A percentile compares a stretch with the other conserved stretches of the same genome.
Conservation (phyloP, 2,797 vertebrate genomes). For the Esox lucius region DNA sequence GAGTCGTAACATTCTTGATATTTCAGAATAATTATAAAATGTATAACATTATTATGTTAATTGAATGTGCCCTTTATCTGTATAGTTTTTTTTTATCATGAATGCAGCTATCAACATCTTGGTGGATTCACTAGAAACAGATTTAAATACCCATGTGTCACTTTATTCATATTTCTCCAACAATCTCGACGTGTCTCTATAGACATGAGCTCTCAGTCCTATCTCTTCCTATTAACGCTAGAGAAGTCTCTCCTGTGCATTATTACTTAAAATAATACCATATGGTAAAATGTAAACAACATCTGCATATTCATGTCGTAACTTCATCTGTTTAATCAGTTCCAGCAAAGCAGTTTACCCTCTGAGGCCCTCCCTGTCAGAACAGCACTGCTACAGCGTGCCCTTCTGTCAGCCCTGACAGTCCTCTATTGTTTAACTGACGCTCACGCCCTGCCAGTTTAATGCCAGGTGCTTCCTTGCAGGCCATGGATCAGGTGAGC, state of each 20-base stretch:
- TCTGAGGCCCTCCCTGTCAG: slow-evolving; percentile 95
- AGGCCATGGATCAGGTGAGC: slow-evolving; percentile 74
- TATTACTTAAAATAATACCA: slow-evolving; percentile 99
- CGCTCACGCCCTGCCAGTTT: slow-evolving; percentile 78
- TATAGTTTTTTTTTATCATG: slow-evolving; percentile 54
- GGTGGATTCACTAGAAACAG: slow-evolving; percentile 68
- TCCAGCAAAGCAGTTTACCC: slow-evolving; percentile 99
- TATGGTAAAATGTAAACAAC: slow-evolving; percentile 99
- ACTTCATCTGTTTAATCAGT: slow-evolving; percentile 99
- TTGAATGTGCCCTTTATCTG: neutral
- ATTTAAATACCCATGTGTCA: slow-evolving; percentile 57
- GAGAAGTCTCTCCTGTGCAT: slow-evolving; percentile 86
- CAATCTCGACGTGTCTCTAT: slow-evolving; percentile 77
- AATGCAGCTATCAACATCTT: slow-evolving; percentile 59
- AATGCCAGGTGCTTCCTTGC: slow-evolving; percentile 87
- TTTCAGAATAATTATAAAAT: neutral
- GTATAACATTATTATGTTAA: slow-evolving; percentile 1
- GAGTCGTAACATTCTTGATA: slow-evolving; percentile 19
- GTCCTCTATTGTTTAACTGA: slow-evolving; percentile 89
- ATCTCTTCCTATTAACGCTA: slow-evolving; percentile 88
- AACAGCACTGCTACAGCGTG: slow-evolving; percentile 83
- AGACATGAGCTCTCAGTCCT: slow-evolving; percentile 81
- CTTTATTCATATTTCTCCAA: slow-evolving; percentile 66
- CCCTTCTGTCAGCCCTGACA: slow-evolving; percentile 92
- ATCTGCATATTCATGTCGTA: slow-evolving; percentile 99